phyloP scores from a whole-genome alignment of 2,113 vertebrate species.

The Rana temporaria region DNA sequence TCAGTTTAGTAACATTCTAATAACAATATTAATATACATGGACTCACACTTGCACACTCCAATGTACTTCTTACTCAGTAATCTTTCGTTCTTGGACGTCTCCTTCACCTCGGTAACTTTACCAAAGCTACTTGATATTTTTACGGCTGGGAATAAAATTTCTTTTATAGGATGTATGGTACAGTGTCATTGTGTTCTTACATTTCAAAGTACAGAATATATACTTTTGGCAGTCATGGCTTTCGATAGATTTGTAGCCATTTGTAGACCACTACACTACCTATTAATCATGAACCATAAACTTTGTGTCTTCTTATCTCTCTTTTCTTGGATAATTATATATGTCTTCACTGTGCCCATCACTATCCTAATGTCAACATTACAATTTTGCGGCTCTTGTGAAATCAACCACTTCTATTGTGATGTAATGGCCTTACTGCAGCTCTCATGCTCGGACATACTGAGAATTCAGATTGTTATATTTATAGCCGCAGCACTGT shows the following conservation, averaged over 20 bases:
- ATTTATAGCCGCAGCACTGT: constrained; percentile 12
- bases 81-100: constrained; percentile 44
- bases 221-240: constrained; percentile 43
- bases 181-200: constrained; percentile 27
- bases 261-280: constrained; percentile 40
- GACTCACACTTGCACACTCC: constrained; percentile 37
- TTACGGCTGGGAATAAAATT: neutral
- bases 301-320: neutral
- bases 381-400: constrained; percentile 17
- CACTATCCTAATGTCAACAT: neutral
- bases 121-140: constrained; percentile 25
- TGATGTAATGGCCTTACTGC: constrained; percentile 17
- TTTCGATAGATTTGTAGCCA: constrained; percentile 45
- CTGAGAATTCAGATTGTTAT: neutral
- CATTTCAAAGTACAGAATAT: constrained; percentile 23
- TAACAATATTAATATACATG: constrained; percentile 11
- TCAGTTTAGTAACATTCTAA: constrained; percentile 13
- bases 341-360: neutral
- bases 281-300: constrained; percentile 4
- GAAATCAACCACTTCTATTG: constrained; percentile 48
- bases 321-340: neutral
- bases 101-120: constrained; percentile 35
- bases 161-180: neutral
- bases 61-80: constrained; percentile 51
- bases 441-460: constrained; percentile 28